These are phyloP conservation scores for Lasioglossum villosulum DNA, from an alignment of 2,888 invertebrate genomes.

Conservation along the genomic window DNA sequence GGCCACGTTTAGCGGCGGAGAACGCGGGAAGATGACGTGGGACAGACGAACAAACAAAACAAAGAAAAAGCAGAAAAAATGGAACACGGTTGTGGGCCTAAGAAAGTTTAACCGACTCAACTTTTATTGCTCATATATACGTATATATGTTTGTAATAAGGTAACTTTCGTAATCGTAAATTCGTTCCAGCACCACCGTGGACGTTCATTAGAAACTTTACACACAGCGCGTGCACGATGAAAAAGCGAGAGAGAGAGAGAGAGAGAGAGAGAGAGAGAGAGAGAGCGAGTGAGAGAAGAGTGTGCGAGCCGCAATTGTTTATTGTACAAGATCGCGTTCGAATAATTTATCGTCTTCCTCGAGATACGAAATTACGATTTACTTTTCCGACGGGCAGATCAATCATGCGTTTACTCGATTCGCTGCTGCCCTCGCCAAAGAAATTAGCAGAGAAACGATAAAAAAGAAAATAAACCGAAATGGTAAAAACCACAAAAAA, in stretches of 20 bases:
- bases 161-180: constrained; percentile 72
- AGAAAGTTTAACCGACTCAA: constrained; percentile 75
- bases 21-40: not conserved
- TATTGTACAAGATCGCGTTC: constrained; percentile 64
- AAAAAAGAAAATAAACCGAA: constrained; percentile 9
- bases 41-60: not conserved
- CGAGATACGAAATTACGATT: constrained; percentile 63
- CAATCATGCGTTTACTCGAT: constrained; percentile 22
- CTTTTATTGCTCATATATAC: constrained; percentile 81
- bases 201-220: constrained; percentile 69
- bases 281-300: constrained; percentile 1
- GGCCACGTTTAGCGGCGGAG: constrained; percentile 76
- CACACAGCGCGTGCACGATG: constrained; percentile 47
- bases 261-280: not conserved
- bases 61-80: not conserved
- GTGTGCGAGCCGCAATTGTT: constrained; percentile 53
- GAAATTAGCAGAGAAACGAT: constrained; percentile 23
- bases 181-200: constrained; percentile 72
- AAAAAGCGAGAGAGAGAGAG: constrained; percentile 13
- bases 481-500: constrained; percentile 19
- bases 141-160: constrained; percentile 81
- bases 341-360: constrained; percentile 80
- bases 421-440: constrained; percentile 52
- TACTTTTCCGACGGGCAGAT: constrained; percentile 49
- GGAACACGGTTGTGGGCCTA: constrained; percentile 67